Evolutionary conservation across 2,888 invertebrate genomes (phyloP).

Genomic region (Gari tellinella): DNA sequence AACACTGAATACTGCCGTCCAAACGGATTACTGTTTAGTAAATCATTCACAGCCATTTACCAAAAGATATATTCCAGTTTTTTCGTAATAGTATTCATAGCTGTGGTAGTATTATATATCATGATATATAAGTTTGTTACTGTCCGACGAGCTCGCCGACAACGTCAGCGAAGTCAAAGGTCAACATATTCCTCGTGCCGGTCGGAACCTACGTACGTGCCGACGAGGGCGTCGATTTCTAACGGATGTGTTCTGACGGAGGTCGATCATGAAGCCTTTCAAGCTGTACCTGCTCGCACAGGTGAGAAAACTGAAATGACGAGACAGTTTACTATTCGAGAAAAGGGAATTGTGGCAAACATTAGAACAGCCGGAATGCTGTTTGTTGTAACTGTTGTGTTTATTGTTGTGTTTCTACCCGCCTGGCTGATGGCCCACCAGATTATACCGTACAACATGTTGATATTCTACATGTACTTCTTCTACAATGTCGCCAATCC

Average conservation of each 20-base stretch:
- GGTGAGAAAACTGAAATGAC: conserved; percentile 33
- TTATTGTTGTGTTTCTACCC: conserved; percentile 82
- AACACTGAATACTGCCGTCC: conserved; percentile 30
- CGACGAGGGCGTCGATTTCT: conserved; percentile 41
- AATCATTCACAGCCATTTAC: conserved; percentile 65
- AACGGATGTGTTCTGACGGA: conserved; percentile 42
- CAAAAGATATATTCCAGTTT: conserved; percentile 78
- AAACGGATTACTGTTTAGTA: conserved; percentile 68
- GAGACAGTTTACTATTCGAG: conserved; percentile 67
- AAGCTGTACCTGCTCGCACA: neutral
- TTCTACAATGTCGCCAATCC: conserved; percentile 83
- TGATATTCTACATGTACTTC: conserved; percentile 83
- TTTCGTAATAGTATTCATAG: conserved; percentile 77
- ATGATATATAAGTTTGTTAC: conserved; percentile 75
- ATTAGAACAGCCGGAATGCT: conserved; percentile 83
- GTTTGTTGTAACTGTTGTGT: conserved; percentile 83
- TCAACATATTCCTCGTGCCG: conserved; percentile 47
- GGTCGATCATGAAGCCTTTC: conserved; percentile 23
- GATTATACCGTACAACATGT: conserved; percentile 71
- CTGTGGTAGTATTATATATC: conserved; percentile 80
- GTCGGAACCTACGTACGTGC: conserved; percentile 10
- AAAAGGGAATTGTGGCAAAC: conserved; percentile 77
- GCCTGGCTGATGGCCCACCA: conserved; percentile 80
- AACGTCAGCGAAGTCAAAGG: conserved; percentile 27
- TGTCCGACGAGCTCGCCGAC: conserved; percentile 56